phyloP scores from a whole-genome alignment of 2,113 vertebrate genomes.

The Lates calcarifer region DNA sequence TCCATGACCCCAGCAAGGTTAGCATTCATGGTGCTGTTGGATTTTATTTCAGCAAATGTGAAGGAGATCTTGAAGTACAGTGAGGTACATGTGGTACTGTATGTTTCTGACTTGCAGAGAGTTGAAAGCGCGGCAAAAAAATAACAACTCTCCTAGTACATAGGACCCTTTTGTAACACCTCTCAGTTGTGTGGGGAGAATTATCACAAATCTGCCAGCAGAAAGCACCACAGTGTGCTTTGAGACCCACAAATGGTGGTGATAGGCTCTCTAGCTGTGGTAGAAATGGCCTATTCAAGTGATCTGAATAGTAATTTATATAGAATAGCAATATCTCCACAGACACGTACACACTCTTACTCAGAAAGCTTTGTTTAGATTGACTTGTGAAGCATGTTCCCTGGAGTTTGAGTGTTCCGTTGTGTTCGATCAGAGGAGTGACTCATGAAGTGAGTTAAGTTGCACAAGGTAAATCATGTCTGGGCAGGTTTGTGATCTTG shows the following conservation, averaged over 20 bases:
- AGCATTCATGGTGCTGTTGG: conserved; percentile 22
- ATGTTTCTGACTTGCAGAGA: conserved; percentile 16
- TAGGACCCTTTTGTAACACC: conserved; percentile 34
- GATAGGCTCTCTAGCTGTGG: conserved; percentile 31
- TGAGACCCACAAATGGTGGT: conserved; percentile 30
- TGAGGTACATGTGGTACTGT: conserved; percentile 12
- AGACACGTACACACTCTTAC: background rate
- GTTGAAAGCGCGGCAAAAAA: conserved; percentile 30
- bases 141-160: conserved; percentile 48
- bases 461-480: conserved; percentile 73
- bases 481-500: conserved; percentile 56
- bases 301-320: conserved; percentile 43
- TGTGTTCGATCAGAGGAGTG: conserved; percentile 48
- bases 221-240: conserved; percentile 21
- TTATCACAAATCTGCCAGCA: conserved; percentile 30
- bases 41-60: conserved; percentile 41
- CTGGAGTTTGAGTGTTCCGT: conserved; percentile 26
- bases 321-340: conserved; percentile 4
- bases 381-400: conserved; percentile 65
- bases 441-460: conserved; percentile 64
- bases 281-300: conserved; percentile 26
- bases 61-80: conserved; percentile 18
- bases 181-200: conserved; percentile 21
- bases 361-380: conserved; percentile 35
- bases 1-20: conserved; percentile 25